phyloP scores from a whole-genome alignment of 2,888 invertebrate genomes.

The Xestia xanthographa region DNA sequence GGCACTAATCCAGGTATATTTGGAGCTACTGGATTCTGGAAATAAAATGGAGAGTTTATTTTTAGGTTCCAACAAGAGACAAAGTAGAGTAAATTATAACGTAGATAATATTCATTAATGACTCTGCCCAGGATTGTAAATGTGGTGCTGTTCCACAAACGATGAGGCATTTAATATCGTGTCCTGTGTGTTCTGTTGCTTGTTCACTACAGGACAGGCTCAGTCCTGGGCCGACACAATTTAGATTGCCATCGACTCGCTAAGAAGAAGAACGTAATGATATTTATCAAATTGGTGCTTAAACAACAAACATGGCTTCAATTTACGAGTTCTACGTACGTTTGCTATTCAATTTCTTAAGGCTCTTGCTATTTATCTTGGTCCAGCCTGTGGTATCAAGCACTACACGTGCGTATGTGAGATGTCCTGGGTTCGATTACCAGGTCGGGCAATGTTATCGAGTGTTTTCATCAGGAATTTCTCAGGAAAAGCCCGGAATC shows the following conservation, averaged over 20 bases:
- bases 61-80: not conserved
- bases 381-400: too few relatives aligned
- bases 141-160: too few relatives aligned
- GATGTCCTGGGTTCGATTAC: not conserved
- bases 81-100: not conserved
- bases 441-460: not conserved
- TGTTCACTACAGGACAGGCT: too few relatives aligned
- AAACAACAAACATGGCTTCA: not conserved
- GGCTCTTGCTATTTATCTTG: not conserved
- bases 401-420: too few relatives aligned
- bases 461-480: not conserved
- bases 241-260: too few relatives aligned
- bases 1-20: constrained; percentile 84
- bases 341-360: constrained; percentile 18
- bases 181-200: too few relatives aligned
- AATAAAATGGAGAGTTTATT: not conserved
- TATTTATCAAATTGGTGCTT: not conserved
- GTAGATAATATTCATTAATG: too few relatives aligned
- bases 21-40: constrained; percentile 78
- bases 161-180: too few relatives aligned
- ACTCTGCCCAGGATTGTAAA: too few relatives aligned
- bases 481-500: not conserved
- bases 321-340: not conserved
- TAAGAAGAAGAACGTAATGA: too few relatives aligned
- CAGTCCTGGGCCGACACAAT: too few relatives aligned